Percentiles rank a stretch among this genome's conserved stretches.
phyloP scores from a whole-genome alignment of 2,113 vertebrate genomes.

The Tichodroma muraria region DNA sequence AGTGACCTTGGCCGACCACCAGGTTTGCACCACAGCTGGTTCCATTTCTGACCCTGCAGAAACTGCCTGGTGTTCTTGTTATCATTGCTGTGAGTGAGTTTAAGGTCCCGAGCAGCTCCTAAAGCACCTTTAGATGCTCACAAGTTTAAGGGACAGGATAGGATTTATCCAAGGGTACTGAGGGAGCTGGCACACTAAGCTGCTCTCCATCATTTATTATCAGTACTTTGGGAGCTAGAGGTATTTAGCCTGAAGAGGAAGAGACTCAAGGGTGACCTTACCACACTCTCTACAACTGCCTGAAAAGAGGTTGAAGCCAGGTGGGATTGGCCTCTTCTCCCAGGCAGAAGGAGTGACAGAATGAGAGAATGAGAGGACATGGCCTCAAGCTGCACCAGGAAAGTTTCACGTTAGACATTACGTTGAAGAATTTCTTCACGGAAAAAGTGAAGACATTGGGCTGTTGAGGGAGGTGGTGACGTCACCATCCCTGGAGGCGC shows the following conservation, averaged over 20 bases:
- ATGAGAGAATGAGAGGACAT: fast-evolving
- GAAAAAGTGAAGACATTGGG: neutral
- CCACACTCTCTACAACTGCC: too few relatives aligned
- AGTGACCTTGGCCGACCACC: fast-evolving
- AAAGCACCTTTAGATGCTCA: neutral
- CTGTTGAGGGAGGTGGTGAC: too few relatives aligned
- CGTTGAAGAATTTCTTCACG: neutral
- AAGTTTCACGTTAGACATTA: neutral
- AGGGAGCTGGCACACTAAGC: neutral
- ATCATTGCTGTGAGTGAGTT: neutral
- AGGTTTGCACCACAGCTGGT: fast-evolving
- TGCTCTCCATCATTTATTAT: neutral
- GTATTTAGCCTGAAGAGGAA: neutral
- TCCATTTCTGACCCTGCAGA: neutral
- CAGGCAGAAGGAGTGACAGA: neutral
- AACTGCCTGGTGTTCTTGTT: neutral
- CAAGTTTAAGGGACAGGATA: fast-evolving
- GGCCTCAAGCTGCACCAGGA: too few relatives aligned
- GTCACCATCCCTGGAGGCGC: neutral
- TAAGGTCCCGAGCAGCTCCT: neutral
- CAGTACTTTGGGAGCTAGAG: too few relatives aligned
- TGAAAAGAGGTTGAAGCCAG: neutral
- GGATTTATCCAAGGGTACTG: neutral
- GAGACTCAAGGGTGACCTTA: neutral
- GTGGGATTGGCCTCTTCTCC: neutral